Percentiles rank a stretch among this genome's conserved stretches.
phyloP scores from a whole-genome alignment of 2,797 vertebrate species.

The Eulemur mongoz region DNA sequence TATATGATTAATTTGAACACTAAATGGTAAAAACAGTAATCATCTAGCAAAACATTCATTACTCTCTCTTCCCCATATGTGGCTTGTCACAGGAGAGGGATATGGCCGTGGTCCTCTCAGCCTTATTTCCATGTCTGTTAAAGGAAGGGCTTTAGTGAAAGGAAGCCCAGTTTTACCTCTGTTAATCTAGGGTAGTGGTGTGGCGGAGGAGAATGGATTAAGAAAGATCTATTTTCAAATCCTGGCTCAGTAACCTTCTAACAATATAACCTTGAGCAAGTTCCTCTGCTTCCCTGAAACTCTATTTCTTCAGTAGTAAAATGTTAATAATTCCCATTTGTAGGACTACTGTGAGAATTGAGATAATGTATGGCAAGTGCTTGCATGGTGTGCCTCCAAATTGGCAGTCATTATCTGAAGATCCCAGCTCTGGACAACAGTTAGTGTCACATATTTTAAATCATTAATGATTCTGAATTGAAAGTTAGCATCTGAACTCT shows the following conservation, averaged over 20 bases:
- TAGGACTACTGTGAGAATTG: neutral
- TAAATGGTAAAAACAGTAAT: conserved; percentile 44
- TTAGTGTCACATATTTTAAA: neutral
- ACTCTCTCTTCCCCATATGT: neutral
- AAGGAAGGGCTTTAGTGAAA: neutral
- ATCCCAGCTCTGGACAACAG: neutral
- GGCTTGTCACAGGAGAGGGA: neutral
- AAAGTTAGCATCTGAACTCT: conserved; percentile 23
- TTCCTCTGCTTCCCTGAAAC: conserved; percentile 1
- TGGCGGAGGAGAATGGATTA: neutral
- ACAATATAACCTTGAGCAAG: neutral
- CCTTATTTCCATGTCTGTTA: neutral
- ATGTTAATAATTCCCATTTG: neutral
- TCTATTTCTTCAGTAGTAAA: neutral
- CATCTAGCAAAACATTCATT: conserved; percentile 29
- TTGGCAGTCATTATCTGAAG: neutral
- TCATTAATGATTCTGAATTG: neutral
- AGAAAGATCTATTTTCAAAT: conserved; percentile 34
- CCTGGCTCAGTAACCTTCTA: conserved; percentile 4
- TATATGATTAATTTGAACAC: neutral
- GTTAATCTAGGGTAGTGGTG: neutral
- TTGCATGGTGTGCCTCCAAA: neutral
- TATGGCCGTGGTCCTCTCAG: too few species aligned
- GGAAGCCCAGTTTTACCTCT: neutral
- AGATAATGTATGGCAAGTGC: neutral